These are phyloP conservation scores for Colletes collaris DNA, from an alignment of 2,888 invertebrate species.

Conservation along the genomic window DNA sequence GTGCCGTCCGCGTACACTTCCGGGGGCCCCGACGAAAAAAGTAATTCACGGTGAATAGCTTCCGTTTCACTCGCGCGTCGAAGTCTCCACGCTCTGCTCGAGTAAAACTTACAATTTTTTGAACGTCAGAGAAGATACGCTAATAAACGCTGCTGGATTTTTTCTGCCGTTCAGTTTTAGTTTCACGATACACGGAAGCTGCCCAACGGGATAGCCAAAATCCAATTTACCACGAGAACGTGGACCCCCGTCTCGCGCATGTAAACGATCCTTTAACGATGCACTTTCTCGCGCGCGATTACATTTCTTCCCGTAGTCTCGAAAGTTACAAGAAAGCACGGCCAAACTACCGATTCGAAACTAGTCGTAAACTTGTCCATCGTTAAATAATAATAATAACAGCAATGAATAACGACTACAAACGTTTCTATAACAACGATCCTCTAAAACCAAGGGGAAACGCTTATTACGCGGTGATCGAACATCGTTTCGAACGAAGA, in stretches of 20 bases:
- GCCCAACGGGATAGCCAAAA: not conserved
- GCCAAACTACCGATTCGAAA: not conserved
- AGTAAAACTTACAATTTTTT: too few species aligned
- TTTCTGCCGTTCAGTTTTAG: too few species aligned
- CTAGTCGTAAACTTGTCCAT: not conserved
- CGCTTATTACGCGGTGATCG: too few species aligned
- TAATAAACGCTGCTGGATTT: too few species aligned
- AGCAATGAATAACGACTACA: not conserved
- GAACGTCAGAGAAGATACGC: not conserved
- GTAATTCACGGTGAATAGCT: conserved; percentile 20
- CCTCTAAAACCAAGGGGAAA: too few species aligned
- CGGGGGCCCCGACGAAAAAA: not conserved
- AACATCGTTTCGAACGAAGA: too few species aligned
- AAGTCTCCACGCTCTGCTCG: not conserved
- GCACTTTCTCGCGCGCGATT: conserved; percentile 38
- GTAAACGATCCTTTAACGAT: conserved; percentile 19
- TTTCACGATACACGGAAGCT: not conserved
- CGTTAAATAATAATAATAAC: not conserved
- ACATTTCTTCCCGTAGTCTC: conserved; percentile 20
- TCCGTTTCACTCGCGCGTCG: conserved; percentile 13
- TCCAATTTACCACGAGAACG: conserved; percentile 10
- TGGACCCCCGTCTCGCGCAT: not conserved
- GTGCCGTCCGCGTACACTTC: not conserved
- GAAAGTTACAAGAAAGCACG: conserved; percentile 11
- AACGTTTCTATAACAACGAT: not conserved